Conservation (phyloP, 2,797 vertebrate species). For the Todus mexicanus region DNA sequence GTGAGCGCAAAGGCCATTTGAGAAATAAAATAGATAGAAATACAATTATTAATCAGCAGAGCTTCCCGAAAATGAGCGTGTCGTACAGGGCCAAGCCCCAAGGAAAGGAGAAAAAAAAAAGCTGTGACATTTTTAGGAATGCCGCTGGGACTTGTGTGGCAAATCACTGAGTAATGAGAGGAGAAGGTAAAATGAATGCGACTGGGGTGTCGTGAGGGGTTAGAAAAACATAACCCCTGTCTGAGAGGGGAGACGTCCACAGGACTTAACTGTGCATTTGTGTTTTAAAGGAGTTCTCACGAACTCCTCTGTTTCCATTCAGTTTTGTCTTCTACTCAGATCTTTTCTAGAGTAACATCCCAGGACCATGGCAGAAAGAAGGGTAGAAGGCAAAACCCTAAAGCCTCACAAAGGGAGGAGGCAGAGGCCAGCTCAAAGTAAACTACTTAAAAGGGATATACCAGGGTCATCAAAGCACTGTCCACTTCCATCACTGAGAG, state of each 20-base stretch:
- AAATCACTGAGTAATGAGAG: conserved; percentile 27
- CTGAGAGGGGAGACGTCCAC: neutral
- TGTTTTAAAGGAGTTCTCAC: neutral
- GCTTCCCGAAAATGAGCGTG: conserved; percentile 4
- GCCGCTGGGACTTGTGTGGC: neutral
- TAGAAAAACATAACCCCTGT: neutral
- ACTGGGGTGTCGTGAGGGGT: neutral
- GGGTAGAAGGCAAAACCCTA: neutral
- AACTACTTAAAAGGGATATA: neutral
- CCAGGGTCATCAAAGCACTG: neutral
- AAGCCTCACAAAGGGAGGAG: neutral
- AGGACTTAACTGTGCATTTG: neutral
- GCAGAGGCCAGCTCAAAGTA: neutral
- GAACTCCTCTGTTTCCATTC: neutral
- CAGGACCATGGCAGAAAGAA: neutral
- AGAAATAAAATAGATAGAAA: conserved; percentile 47
- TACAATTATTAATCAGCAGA: conserved; percentile 37
- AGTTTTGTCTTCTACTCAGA: neutral
- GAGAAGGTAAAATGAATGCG: neutral
- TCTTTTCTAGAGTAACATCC: neutral
- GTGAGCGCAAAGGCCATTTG: conserved; percentile 21
- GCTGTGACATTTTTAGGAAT: conserved; percentile 54
- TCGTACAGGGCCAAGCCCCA: neutral
- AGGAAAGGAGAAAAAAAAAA: conserved; percentile 21
- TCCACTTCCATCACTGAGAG: neutral